Evolutionary conservation across 2,888 invertebrate genomes (phyloP), one percentile per base, ranked within the genome.

Genomic region (Gortyna flavago): DNA sequence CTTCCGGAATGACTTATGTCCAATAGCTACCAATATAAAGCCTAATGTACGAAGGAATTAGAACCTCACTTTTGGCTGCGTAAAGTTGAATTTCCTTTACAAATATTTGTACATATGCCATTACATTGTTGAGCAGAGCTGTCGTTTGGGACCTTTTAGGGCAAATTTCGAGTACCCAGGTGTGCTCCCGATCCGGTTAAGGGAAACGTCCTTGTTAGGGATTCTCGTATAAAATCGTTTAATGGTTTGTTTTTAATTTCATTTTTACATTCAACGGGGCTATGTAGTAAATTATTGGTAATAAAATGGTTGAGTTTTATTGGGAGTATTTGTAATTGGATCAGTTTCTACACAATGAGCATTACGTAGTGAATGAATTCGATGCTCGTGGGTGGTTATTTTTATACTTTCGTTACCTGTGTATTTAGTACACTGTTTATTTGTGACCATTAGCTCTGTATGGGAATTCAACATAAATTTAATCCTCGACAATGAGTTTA

Each of bases 161-260:
- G 93, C 93, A 94, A 94, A 94, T 94, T 95, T 96, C 93, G 95
- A 96, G 96, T 96, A 94, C 96, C 96, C 96, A 96, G 96, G 96
- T 96, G 96, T 96, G 96, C 95, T 96, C 96, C 96, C 96, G 96
- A 96, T 96, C 96, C 96, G 95, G 96, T 96, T 96, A 96, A 96
- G 96, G 95, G 95, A 95, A 95, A 95, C 95, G 94, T 95, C 96
- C 96, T 96, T 96, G 96, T 96, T 96, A 96, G 94, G 94, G 95
- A 96, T 94, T 95, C 95, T 94, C 94, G 94, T 94, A 95, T 95
- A 94, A 95, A 96, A 96, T 96, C 94, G 95, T 96, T 96, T 96
- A 96, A 96, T 96, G 96, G 96, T 96, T 96, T 96, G 96, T 96
- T 96, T 96, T 96, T 96, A 96, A 96, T 96, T 95, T 95, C 94